Evolutionary conservation across 2,888 invertebrate genomes (phyloP).

Genomic region (Azorinus chamasolen): DNA sequence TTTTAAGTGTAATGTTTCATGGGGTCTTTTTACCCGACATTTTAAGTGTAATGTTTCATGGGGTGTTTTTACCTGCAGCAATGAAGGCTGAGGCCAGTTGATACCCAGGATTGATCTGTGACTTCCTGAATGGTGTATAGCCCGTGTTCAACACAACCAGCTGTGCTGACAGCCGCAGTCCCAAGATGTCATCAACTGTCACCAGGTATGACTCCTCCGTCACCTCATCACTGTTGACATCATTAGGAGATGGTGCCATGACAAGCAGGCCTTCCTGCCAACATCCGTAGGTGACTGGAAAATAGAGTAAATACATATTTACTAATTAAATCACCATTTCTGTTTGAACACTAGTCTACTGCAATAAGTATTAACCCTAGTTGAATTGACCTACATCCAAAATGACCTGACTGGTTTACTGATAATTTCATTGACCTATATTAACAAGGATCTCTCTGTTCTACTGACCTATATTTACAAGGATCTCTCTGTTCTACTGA

Average conservation of each 20-base stretch:
- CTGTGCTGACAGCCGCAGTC: conserved; percentile 77
- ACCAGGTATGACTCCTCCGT: conserved; percentile 77
- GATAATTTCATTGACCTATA: too few species aligned
- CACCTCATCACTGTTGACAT: conserved; percentile 57
- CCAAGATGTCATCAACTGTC: conserved; percentile 78
- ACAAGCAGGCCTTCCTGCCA: conserved; percentile 79
- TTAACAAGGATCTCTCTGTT: too few species aligned
- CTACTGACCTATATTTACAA: too few species aligned
- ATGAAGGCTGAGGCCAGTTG: conserved; percentile 78
- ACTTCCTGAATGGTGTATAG: conserved; percentile 69
- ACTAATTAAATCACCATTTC: background rate
- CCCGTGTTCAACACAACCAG: conserved; percentile 83
- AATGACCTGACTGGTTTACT: background rate
- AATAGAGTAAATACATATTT: conserved; percentile 6
- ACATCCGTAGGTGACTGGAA: conserved; percentile 81
- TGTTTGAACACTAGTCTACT: too few species aligned
- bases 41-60: too few species aligned
- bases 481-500: too few species aligned
- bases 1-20: too few species aligned
- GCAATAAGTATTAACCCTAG: too few species aligned
- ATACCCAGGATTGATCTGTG: conserved; percentile 59
- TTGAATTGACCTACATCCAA: too few species aligned
- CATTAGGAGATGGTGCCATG: conserved; percentile 75
- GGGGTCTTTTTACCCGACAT: too few species aligned
- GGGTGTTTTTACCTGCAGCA: conserved; percentile 77